A percentile compares a stretch with the other conserved stretches of the same genome.
phyloP scores from a whole-genome alignment of 2,888 invertebrate species.

The Drosophila subsilvestris region DNA sequence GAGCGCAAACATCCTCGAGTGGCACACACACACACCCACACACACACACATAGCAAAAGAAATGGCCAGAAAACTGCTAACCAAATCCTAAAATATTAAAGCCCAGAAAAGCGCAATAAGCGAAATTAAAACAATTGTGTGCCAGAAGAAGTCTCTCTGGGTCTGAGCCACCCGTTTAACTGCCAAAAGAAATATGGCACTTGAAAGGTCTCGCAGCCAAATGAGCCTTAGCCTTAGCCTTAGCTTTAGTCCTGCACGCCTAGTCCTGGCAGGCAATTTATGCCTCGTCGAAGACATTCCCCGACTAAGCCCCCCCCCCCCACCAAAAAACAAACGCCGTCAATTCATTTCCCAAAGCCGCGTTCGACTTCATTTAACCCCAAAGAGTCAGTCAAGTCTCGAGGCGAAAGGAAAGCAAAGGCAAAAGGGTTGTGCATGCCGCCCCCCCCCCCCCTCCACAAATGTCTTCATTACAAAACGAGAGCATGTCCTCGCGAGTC shows the following conservation, averaged over 20 bases:
- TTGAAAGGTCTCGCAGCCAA: conserved; percentile 59
- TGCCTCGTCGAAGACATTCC: conserved; percentile 67
- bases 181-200: conserved; percentile 75
- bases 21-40: conserved; percentile 16
- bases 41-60: conserved; percentile 7
- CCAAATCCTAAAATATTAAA: conserved; percentile 78
- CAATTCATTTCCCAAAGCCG: conserved; percentile 74
- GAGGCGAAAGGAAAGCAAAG: background rate
- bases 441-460: no score
- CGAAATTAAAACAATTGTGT: conserved; percentile 78
- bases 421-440: conserved; percentile 19
- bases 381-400: background rate
- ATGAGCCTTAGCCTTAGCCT: conserved; percentile 62
- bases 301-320: conserved; percentile 59
- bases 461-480: conserved; percentile 71
- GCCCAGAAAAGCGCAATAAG: conserved; percentile 71
- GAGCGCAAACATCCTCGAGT: conserved; percentile 54
- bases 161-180: conserved; percentile 27
- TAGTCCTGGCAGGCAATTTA: conserved; percentile 58
- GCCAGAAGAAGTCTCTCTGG: conserved; percentile 49
- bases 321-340: conserved; percentile 64
- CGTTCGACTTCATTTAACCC: conserved; percentile 83
- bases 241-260: conserved; percentile 11
- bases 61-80: conserved; percentile 32
- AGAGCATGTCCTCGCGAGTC: conserved; percentile 44